Percentiles rank a stretch among this genome's conserved stretches.
These are phyloP conservation scores for Tyrannus savana DNA, from an alignment of 2,113 vertebrate species.

Conservation along the genomic window DNA sequence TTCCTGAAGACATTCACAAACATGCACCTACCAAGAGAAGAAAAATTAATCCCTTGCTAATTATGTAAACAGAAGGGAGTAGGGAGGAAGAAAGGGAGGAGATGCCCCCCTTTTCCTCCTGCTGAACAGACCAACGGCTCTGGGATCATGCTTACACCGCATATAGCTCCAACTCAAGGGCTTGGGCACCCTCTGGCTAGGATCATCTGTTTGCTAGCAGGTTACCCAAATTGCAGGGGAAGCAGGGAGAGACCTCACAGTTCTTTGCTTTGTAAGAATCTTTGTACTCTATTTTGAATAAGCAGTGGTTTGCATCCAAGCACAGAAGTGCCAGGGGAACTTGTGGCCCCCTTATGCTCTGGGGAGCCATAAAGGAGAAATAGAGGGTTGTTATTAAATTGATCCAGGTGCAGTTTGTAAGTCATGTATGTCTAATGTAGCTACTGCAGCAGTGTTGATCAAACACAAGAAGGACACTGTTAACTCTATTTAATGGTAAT, in stretches of 20 bases:
- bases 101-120: not conserved
- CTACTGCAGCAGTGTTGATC: not conserved
- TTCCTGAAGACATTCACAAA: not conserved
- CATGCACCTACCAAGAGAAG: not conserved
- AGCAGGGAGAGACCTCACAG: not conserved
- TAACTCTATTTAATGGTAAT: not conserved
- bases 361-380: not conserved
- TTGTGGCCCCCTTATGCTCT: not conserved
- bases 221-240: not conserved
- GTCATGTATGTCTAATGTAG: not conserved
- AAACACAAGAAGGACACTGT: not conserved
- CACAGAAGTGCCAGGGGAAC: not conserved
- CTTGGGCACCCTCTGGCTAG: not conserved
- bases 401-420: not conserved
- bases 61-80: not conserved
- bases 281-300: not conserved
- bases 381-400: not conserved
- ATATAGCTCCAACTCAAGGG: accelerated
- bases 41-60: not conserved
- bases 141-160: not conserved
- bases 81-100: not conserved
- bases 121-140: not conserved
- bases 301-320: not conserved
- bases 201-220: not conserved
- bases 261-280: not conserved